These are phyloP conservation scores for Galbula dea DNA, from an alignment of 2,113 vertebrate genomes.

Conservation along the genomic window DNA sequence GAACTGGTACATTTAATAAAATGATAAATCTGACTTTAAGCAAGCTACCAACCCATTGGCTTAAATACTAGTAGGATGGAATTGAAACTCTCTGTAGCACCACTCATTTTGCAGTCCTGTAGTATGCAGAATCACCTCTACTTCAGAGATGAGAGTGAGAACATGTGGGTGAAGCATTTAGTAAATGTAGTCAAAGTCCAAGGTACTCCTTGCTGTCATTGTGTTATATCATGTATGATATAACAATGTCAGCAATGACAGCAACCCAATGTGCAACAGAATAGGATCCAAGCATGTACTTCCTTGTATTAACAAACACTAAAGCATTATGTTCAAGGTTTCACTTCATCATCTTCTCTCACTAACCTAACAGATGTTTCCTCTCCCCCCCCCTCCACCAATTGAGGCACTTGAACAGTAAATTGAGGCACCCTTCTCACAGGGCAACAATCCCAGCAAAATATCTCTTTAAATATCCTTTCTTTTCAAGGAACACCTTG, in stretches of 20 bases:
- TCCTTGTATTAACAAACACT: neutral
- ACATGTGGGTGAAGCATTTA: neutral
- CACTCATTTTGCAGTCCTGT: neutral
- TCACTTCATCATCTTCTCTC: neutral
- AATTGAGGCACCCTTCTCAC: neutral
- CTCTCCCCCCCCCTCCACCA: neutral
- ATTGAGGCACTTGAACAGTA: neutral
- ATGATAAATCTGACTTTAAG: neutral
- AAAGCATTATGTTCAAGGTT: neutral
- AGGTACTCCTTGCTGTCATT: neutral
- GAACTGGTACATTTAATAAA: neutral
- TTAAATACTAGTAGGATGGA: neutral
- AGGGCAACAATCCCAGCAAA: neutral
- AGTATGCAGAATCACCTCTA: neutral
- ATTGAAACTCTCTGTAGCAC: neutral
- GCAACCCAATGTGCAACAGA: neutral
- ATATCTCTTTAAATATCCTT: neutral
- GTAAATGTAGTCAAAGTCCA: neutral
- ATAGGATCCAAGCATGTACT: neutral
- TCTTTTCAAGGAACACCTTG: neutral
- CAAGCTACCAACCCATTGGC: neutral
- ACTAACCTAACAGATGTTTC: no score
- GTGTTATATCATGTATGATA: neutral
- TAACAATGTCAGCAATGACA: neutral
- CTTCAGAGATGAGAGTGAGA: neutral